phyloP scores from a whole-genome alignment of 2,797 vertebrate species.

The Lemur catta region DNA sequence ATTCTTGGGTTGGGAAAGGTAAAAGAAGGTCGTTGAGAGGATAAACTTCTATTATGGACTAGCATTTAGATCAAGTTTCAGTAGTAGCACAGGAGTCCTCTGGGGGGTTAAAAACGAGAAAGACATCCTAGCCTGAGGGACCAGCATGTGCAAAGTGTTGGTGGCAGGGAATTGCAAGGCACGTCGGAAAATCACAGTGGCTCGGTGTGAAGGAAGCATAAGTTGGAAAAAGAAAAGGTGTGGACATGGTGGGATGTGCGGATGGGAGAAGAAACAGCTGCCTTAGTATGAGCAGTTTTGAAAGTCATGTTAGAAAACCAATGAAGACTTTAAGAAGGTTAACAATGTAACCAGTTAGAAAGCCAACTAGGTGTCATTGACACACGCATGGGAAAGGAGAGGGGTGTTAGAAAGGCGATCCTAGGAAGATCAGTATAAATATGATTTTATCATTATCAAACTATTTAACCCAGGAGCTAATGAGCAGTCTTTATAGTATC shows the following conservation, averaged over 20 bases:
- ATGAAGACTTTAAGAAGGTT: neutral
- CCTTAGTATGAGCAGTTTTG: neutral
- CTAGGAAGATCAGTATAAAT: neutral
- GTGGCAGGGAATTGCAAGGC: neutral
- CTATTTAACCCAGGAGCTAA: neutral
- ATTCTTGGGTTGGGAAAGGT: neutral
- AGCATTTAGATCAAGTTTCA: neutral
- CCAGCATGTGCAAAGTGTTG: accelerated
- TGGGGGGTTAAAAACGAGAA: neutral
- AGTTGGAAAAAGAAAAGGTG: neutral
- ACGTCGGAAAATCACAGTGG: neutral
- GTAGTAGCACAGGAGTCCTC: neutral
- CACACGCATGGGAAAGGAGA: neutral
- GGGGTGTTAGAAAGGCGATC: too few species aligned
- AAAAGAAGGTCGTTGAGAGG: neutral
- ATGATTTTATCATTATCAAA: neutral
- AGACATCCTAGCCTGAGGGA: neutral
- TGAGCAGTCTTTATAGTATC: neutral
- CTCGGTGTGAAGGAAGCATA: neutral
- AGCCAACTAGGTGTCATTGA: neutral
- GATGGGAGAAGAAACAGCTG: neutral
- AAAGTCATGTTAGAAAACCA: neutral
- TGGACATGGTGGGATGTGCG: neutral
- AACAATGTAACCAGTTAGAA: neutral
- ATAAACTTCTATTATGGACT: neutral